Base-by-base conservation (phyloP, 2,888 invertebrate genomes). In the Epistrophella euchroma region DNA sequence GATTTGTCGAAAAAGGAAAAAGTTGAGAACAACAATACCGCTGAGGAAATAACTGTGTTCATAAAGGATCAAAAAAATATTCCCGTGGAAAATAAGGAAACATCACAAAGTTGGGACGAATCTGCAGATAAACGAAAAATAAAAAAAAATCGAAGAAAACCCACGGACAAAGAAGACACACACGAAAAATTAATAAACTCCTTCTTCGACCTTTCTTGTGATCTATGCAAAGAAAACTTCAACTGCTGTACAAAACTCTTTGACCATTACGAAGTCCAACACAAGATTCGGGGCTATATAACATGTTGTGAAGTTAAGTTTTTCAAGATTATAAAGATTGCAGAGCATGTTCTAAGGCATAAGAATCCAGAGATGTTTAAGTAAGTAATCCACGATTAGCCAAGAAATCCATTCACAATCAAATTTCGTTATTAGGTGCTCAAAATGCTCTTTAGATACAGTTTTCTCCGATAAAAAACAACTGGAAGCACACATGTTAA, bases 291-390 rank as follows among this genome's bases (percentile, higher is more conserved):
- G 1, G 89, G 89, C 13, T 89, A 88, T 47, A 80, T 89, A 25
- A 74, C 77, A 22, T 89, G 89, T 37, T 89, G 89, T 13, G 88
- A 80, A 2, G 88, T 75, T 58, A 89, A 89, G 47, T 88, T 82
- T 43, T 88, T 87, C 15, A 87, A 82, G 50, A 75, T 85, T 4
- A 10, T 70, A 13, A 79, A 82, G 5, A 84, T 88, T 25, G 86
- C 88, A 10, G 88, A 89, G 43, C 89, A 89, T 55, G 87, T 89
- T n/a, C 43, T 88, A 0, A 87, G 88, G 85, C 89, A 89, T 56
- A 86, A 78, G 28, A 76, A 89, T 50, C 89, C 89, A 9, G 88
- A 89, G n/a, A 28, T 87, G 17, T 89, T 89, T 79, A 88, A 82
- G 88, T 88, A 71, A 60, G 25, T 66, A 35, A 0, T 15, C 28